Base-by-base conservation (phyloP, 1,140 invertebrate species). In the Tetramorium parvispinum region DNA sequence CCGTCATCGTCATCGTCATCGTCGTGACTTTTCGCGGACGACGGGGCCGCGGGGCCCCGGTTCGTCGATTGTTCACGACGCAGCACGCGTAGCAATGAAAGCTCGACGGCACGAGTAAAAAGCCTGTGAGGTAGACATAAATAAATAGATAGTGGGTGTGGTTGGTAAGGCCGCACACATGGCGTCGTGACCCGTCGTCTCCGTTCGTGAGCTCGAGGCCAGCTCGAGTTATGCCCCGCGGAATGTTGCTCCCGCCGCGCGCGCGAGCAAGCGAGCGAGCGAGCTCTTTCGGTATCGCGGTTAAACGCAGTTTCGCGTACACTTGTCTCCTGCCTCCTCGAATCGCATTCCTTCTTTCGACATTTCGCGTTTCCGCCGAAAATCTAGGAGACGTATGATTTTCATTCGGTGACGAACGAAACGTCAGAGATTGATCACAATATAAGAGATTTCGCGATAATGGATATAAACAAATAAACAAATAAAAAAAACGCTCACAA, bases 81-180 rank as follows among this genome's bases (percentile, higher is more conserved):
- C 66, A 66, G 55, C 85, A 71, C 68, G 46, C 79, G 85, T 51
- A 46, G 86, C 89, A 91, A 90, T 90, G 89, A 91, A 91, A 91
- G 86, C 89, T 91, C 73, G 68, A 82, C 66, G 21, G 86, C 76
- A 91, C 65, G 86, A 91, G 75, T 85, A 87, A 91, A 91, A 91
- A 91, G 89, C 89, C 89, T 75, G 85, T 89, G 87, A 91, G 90
- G 78, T 90, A 88, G 89, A 91, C 89, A 91, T 91, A 91, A 91
- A 91, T 90, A 90, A 90, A 91, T 91, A 88, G 89, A 65, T 79
- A 79, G 89, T 91, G 85, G 89, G 89, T 91, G 90, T 91, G 89
- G 90, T 91, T 87, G 90, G 89, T 88, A 32, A 86, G 89, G 90
- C 90, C 90, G 90, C 90, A 91, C 90, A 91, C 90, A 91, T 91